Conservation (phyloP, 2,888 invertebrate species). For the Spisula solida region DNA sequence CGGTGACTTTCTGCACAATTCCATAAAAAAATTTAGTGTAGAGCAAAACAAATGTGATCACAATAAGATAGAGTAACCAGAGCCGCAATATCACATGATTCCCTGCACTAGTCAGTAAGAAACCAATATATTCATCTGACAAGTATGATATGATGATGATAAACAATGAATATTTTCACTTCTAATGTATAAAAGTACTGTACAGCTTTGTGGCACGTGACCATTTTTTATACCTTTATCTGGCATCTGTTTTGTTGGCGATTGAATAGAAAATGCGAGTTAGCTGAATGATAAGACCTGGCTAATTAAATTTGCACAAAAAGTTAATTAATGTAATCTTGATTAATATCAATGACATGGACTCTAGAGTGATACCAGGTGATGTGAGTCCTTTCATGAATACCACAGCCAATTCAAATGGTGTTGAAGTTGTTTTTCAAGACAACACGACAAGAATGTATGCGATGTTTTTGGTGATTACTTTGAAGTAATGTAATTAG, state of each 20-base stretch:
- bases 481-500: neutral
- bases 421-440: neutral
- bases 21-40: too few species aligned
- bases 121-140: too few species aligned
- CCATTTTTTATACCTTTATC: neutral
- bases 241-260: neutral
- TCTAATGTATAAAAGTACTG: neutral
- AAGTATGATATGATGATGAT: neutral
- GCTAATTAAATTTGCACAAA: neutral
- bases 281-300: neutral
- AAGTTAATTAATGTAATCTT: constrained; percentile 1
- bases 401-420: neutral
- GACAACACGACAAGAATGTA: neutral
- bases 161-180: neutral
- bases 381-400: neutral
- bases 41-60: too few species aligned
- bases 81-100: too few species aligned
- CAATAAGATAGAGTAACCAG: too few species aligned
- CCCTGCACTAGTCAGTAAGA: too few species aligned
- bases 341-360: constrained; percentile 7
- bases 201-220: neutral
- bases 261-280: neutral
- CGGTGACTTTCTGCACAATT: too few species aligned
- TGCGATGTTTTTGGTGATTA: neutral
- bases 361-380: neutral